Conservation (phyloP, 2,888 invertebrate genomes). For the Campoletis raptor region DNA sequence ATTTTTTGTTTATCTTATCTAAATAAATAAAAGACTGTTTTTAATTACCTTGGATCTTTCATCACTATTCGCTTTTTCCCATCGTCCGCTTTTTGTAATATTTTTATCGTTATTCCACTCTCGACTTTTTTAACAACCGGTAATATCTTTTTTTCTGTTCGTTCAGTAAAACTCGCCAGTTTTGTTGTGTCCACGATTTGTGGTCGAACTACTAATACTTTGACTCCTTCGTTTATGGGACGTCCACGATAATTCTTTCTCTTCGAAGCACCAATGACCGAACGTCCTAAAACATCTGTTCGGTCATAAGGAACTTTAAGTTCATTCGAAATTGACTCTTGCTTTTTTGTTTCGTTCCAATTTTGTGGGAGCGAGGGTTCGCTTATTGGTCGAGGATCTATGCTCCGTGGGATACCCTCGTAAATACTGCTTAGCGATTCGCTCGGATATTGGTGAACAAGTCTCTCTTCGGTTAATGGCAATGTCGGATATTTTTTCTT, state of each 20-base stretch:
- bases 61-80: constrained; percentile 79
- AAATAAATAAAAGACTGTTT: constrained; percentile 1
- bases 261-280: constrained; percentile 62
- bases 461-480: constrained; percentile 76
- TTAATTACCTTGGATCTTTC: constrained; percentile 77
- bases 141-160: constrained; percentile 72
- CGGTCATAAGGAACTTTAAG: constrained; percentile 72
- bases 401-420: constrained; percentile 74
- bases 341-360: constrained; percentile 39
- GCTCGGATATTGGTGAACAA: constrained; percentile 75
- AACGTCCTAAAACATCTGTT: constrained; percentile 62
- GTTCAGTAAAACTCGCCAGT: constrained; percentile 65
- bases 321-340: constrained; percentile 3
- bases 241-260: constrained; percentile 80
- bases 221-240: constrained; percentile 66
- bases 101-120: constrained; percentile 78
- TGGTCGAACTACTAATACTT: constrained; percentile 75
- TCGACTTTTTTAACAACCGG: constrained; percentile 77
- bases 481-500: constrained; percentile 78
- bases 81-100: constrained; percentile 71
- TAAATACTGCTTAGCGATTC: constrained; percentile 77
- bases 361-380: constrained; percentile 74
- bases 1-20: background rate
- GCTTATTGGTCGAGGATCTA: constrained; percentile 75
- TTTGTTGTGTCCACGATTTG: constrained; percentile 78